Conservation (phyloP, 2,888 invertebrate genomes). For the Pseudococcus jackbeardsleyi region DNA sequence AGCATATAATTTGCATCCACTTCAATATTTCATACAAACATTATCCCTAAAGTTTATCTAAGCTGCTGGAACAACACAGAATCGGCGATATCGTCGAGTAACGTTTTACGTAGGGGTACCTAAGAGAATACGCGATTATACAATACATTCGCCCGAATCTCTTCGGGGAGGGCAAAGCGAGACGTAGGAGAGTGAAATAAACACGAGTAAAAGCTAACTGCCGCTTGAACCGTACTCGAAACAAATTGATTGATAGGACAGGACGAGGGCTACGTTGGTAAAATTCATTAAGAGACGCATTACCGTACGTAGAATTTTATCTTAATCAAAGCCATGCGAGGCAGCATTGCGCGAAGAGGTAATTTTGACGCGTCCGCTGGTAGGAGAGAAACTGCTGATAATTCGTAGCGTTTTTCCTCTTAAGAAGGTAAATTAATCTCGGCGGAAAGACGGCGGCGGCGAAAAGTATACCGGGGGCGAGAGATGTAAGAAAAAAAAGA, state of each 20-base stretch:
- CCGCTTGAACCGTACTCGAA: background rate
- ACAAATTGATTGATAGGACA: background rate
- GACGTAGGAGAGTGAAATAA: background rate
- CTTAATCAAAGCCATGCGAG: constrained; percentile 15
- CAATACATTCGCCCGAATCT: too few species aligned
- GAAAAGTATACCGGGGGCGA: background rate
- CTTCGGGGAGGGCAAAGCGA: too few species aligned
- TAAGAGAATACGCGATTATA: background rate
- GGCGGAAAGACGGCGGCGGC: background rate
- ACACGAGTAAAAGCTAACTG: constrained; percentile 28
- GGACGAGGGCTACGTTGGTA: background rate
- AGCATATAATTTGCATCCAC: constrained; percentile 35
- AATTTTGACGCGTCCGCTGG: background rate
- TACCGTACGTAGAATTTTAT: constrained; percentile 13
- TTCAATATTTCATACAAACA: constrained; percentile 26
- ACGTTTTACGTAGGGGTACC: background rate
- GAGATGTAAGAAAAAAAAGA: background rate
- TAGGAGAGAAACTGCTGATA: background rate
- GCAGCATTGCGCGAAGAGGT: background rate
- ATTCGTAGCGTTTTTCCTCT: constrained; percentile 39
- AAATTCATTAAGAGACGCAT: constrained; percentile 30
- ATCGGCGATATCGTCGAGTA: background rate
- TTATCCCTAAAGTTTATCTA: background rate
- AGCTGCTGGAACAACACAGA: background rate
- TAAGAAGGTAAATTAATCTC: constrained; percentile 34